Evolutionary conservation across 2,113 vertebrate genomes (phyloP).

Genomic region (Ictidomys tridecemlineatus): DNA sequence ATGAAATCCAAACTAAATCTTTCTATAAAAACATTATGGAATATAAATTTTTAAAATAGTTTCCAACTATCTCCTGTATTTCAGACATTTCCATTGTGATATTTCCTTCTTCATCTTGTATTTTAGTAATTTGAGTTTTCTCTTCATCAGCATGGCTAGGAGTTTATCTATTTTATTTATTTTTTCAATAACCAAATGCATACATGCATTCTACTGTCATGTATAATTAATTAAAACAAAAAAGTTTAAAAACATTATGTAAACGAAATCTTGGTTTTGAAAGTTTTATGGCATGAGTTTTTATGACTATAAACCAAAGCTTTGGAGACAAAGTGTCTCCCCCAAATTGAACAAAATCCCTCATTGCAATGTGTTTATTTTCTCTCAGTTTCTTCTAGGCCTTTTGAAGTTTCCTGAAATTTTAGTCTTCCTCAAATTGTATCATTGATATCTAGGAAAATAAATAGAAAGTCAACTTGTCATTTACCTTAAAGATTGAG

Average conservation of each 20-base stretch:
- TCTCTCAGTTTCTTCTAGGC: neutral
- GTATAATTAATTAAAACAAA: too few species aligned
- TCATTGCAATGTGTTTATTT: neutral
- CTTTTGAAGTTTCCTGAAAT: neutral
- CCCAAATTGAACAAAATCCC: neutral
- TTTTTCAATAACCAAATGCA: too few species aligned
- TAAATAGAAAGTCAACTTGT: constrained; percentile 5
- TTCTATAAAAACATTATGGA: neutral
- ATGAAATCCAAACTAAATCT: neutral
- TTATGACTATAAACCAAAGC: constrained; percentile 15
- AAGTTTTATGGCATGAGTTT: neutral
- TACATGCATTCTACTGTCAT: too few species aligned
- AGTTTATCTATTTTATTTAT: too few species aligned
- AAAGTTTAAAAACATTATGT: neutral
- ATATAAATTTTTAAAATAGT: too few species aligned
- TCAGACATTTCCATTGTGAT: too few species aligned
- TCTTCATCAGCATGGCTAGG: too few species aligned
- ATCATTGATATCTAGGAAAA: neutral
- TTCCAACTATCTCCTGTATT: too few species aligned
- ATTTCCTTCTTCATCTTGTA: too few species aligned
- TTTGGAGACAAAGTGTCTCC: neutral
- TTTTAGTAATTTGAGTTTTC: too few species aligned
- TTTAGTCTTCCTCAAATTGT: neutral
- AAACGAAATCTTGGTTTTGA: constrained; percentile 30
- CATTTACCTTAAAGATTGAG: constrained; percentile 30